phyloP scores from a whole-genome alignment of 2,113 vertebrate species.

The Boulengeromyrus knoepffleri region DNA sequence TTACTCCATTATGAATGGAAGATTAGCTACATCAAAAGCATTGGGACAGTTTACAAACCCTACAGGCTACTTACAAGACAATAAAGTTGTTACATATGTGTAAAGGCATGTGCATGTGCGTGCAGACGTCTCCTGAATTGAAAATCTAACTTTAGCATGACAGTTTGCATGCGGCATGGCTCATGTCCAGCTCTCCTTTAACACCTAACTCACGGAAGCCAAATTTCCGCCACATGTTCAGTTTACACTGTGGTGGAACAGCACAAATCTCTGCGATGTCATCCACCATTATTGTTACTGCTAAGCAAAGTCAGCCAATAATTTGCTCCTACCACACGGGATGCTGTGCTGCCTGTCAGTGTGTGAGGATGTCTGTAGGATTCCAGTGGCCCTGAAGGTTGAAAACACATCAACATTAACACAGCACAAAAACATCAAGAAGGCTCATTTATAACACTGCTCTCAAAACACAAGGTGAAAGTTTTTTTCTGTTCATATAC shows the following conservation, averaged over 20 bases:
- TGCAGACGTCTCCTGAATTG: neutral
- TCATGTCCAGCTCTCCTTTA: neutral
- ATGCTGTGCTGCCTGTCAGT: neutral
- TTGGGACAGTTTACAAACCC: neutral
- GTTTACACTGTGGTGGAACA: neutral
- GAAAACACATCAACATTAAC: neutral
- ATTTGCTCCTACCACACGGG: neutral
- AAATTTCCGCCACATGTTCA: neutral
- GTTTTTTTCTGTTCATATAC: neutral
- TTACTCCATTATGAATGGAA: neutral
- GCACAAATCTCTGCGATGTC: neutral
- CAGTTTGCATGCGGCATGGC: neutral
- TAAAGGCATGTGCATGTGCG: neutral
- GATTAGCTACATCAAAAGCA: neutral
- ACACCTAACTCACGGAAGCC: neutral
- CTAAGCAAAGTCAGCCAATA: conserved; percentile 8
- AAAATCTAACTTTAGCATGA: neutral
- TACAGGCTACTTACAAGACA: neutral
- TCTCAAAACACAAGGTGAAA: neutral
- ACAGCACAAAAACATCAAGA: neutral
- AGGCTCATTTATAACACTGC: neutral
- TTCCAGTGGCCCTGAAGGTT: neutral
- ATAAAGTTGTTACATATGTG: neutral
- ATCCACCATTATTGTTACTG: neutral
- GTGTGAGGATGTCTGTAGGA: neutral